Conservation (phyloP, 1,140 invertebrate genomes). For the Helicoverpa zea region DNA sequence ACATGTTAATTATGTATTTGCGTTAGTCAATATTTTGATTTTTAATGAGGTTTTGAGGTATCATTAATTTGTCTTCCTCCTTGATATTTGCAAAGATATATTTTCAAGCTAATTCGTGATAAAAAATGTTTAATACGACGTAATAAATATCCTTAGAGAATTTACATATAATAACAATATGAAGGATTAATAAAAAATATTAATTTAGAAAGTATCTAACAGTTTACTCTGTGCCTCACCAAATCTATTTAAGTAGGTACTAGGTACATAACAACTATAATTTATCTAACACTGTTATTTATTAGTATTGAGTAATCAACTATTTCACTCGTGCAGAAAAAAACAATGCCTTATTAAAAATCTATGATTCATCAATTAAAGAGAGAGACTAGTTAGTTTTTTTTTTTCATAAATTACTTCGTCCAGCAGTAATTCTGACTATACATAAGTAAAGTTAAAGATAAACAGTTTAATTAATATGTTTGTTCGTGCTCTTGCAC, state of each 20-base stretch:
- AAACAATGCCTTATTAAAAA: too few species aligned
- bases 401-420: too few species aligned
- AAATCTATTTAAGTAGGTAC: too few species aligned
- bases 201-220: background rate
- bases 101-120: background rate
- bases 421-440: background rate
- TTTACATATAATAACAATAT: background rate
- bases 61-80: background rate
- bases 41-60: background rate
- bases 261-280: too few species aligned
- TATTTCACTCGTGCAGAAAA: too few species aligned
- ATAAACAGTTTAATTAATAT: background rate
- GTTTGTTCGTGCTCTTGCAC: background rate
- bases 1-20: background rate
- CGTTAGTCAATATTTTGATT: background rate
- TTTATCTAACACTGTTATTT: too few species aligned
- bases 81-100: background rate
- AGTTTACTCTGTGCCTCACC: too few species aligned
- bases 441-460: background rate
- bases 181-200: too few species aligned
- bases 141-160: background rate
- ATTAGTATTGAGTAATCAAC: too few species aligned
- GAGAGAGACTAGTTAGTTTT: too few species aligned
- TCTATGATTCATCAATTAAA: too few species aligned
- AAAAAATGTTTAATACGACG: background rate